Evolutionary conservation across 2,888 invertebrate genomes (phyloP).

Genomic region (Agelastica alni): DNA sequence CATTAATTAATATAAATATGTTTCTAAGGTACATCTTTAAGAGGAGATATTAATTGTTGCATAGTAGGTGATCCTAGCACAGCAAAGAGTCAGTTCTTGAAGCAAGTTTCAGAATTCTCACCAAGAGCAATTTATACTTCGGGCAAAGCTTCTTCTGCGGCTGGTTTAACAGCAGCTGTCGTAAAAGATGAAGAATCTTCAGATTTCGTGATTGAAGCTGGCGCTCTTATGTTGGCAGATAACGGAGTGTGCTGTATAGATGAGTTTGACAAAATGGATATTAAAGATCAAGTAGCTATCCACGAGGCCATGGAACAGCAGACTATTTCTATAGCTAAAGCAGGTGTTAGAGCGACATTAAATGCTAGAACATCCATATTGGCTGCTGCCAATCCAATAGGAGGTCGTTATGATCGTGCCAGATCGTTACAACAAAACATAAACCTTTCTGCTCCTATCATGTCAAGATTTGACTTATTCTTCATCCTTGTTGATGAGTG

Average conservation of each 20-base stretch:
- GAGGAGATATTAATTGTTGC: slow-evolving; percentile 97
- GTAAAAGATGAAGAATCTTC: slow-evolving; percentile 97
- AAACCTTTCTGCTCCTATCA: slow-evolving; percentile 90
- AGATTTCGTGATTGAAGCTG: slow-evolving; percentile 99
- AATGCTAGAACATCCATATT: slow-evolving; percentile 97
- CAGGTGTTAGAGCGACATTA: slow-evolving; percentile 91
- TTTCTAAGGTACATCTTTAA: slow-evolving; percentile 69
- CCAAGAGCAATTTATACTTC: slow-evolving; percentile 98
- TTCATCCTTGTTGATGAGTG: slow-evolving; percentile 98
- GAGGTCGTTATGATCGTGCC: slow-evolving; percentile 87
- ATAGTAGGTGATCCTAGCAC: slow-evolving; percentile 99
- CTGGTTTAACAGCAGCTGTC: slow-evolving; percentile 98
- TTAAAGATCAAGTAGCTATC: slow-evolving; percentile 93
- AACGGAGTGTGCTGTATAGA: slow-evolving; percentile 99
- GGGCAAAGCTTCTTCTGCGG: slow-evolving; percentile 94
- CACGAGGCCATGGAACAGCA: slow-evolving; percentile 99
- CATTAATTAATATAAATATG: neutral
- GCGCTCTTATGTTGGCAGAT: slow-evolving; percentile 99
- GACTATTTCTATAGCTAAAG: slow-evolving; percentile 97
- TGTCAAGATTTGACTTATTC: slow-evolving; percentile 98
- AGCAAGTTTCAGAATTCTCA: slow-evolving; percentile 92
- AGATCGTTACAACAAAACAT: slow-evolving; percentile 96
- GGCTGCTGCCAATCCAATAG: slow-evolving; percentile 97
- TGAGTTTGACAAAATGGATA: slow-evolving; percentile 99
- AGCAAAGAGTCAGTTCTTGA: slow-evolving; percentile 95